Base-by-base conservation (phyloP, 2,113 vertebrate species). In the Heterotis niloticus region DNA sequence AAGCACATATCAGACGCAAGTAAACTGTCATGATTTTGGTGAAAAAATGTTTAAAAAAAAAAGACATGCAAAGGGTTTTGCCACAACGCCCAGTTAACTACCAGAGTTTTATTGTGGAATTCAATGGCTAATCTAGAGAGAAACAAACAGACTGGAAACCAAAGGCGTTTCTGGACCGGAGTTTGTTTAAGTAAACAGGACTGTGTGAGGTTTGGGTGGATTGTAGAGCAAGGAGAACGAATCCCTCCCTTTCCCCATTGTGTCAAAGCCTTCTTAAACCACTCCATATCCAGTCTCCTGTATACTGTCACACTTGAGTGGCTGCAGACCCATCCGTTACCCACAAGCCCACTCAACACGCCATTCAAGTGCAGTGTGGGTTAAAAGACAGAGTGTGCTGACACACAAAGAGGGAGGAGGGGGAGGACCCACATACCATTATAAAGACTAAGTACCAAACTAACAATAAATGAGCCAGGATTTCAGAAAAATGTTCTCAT, bases 171-270 rank as follows among this genome's bases (percentile, higher is more conserved):
- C 18, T 73, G 75, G 78, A 78, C 68, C 28, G 11, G 78, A 69
- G 75, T 73, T 69, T 70, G 67, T 67, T 76, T 78, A 79, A 84
- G 80, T 83, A 72, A 85, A 83, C 80, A 78, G 65, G 71, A 68
- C 78, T 56, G 72, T 82, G 75, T 80, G 80, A 76, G 76, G 66
- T 77, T 79, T 26, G 79, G 75, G 57, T 54, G 57, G 24, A 57
- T 72, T 23, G 56, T 76, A 26, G 64, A 20, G 77, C 29, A 23
- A 62, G 44, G 26, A n/a, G 76, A 79, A 23, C 57, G 67, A 24
- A 24, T 18, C 13, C 52, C 51, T 60, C 77, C 73, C 75, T 60
- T 60, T 79, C 72, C 75, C 75, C 75, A 69, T 56, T 78, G 52
- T 67, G 65, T 75, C 71, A 82, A 84, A 78, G 66, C 66, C 60